These are phyloP conservation scores for Epizoanthus stellaris DNA, from an alignment of 92 coral and sea anemone genomes.

Conservation along the genomic window DNA sequence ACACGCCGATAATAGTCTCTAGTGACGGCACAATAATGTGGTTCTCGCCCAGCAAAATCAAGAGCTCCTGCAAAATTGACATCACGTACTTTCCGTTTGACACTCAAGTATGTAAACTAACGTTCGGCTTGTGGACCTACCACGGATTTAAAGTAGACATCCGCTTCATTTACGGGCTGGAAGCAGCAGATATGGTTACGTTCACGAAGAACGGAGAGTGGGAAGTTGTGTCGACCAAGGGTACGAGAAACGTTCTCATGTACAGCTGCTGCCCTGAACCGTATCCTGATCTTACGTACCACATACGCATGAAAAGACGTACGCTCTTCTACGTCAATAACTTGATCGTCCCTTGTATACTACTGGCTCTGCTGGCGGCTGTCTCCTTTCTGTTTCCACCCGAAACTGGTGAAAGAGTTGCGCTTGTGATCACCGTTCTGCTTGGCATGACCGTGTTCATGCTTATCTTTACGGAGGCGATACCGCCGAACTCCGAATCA, in stretches of 20 bases:
- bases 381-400: conserved; percentile 93
- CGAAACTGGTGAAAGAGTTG: conserved; percentile 96
- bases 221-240: conserved; percentile 75
- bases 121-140: conserved; percentile 87
- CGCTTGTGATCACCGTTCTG: conserved; percentile 90
- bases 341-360: conserved; percentile 84
- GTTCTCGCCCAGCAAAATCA: conserved; percentile 81
- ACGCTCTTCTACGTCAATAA: conserved; percentile 89
- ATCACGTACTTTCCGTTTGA: conserved; percentile 87
- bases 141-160: conserved; percentile 69
- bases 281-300: conserved; percentile 75
- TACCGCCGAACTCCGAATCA: conserved; percentile 92
- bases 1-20: conserved; percentile 75
- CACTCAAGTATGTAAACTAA: conserved; percentile 75
- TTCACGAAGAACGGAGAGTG: conserved; percentile 83
- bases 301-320: conserved; percentile 70
- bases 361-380: conserved; percentile 84
- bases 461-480: conserved; percentile 93
- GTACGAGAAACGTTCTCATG: conserved; percentile 43
- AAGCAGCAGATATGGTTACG: conserved; percentile 51
- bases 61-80: conserved; percentile 80
- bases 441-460: conserved; percentile 96
- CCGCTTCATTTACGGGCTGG: conserved; percentile 43
- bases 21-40: conserved; percentile 75
- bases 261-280: conserved; percentile 86